These are phyloP conservation scores for Drosophila jambulina DNA, from an alignment of 1,140 invertebrate genomes.

Conservation along the genomic window DNA sequence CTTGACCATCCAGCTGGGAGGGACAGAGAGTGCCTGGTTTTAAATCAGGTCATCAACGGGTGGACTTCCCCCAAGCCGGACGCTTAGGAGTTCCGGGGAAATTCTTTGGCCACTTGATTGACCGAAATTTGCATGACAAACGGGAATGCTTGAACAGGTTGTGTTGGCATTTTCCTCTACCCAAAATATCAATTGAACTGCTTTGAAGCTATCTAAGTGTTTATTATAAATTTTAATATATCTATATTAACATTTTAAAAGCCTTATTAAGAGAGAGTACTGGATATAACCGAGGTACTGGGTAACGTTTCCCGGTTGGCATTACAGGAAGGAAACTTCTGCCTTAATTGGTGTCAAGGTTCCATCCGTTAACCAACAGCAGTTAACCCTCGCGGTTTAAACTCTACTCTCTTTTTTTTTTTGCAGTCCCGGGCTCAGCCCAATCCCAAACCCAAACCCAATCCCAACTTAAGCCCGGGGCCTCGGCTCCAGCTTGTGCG, in stretches of 20 bases:
- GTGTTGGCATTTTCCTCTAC: background rate
- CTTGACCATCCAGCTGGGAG: slow-evolving; percentile 22
- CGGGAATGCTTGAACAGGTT: background rate
- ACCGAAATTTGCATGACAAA: slow-evolving; percentile 30
- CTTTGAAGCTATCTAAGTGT: background rate
- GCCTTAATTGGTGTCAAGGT: slow-evolving; percentile 28
- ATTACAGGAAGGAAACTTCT: background rate
- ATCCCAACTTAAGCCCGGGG: background rate
- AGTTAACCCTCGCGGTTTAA: slow-evolving; percentile 13
- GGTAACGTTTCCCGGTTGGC: no score
- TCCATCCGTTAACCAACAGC: slow-evolving; percentile 7
- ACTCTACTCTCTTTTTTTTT: background rate
- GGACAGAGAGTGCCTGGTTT: slow-evolving; percentile 1
- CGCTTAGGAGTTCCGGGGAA: slow-evolving; percentile 13
- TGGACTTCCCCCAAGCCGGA: background rate
- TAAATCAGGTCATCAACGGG: slow-evolving; percentile 23
- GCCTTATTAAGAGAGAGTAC: background rate
- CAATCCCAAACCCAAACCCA: background rate
- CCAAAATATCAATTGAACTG: background rate
- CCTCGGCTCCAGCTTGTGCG: slow-evolving; percentile 16
- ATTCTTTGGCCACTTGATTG: slow-evolving; percentile 10
- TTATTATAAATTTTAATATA: background rate
- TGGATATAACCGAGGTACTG: no score
- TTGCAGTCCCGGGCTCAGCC: background rate
- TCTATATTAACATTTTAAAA: background rate